A percentile compares a stretch with the other conserved stretches of the same genome.
phyloP scores from a whole-genome alignment of 2,888 invertebrate genomes.

The Cantharis nigra region DNA sequence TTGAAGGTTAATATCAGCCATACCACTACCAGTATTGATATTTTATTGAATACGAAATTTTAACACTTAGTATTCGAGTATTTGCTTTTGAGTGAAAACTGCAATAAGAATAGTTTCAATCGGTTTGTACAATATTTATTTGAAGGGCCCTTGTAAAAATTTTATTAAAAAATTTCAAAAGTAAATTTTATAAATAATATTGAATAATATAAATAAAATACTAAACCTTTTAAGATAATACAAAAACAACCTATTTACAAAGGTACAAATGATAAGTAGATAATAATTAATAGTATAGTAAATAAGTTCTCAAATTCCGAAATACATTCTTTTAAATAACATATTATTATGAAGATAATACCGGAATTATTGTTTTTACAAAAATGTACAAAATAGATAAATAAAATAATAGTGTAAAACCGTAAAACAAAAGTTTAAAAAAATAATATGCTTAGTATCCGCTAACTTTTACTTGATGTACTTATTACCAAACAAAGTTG shows the following conservation, averaged over 20 bases:
- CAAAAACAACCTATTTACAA: neutral
- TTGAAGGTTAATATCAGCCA: neutral
- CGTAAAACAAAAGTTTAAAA: too few relatives aligned
- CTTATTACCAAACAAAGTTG: too few relatives aligned
- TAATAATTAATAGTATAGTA: neutral
- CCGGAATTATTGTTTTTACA: too few relatives aligned
- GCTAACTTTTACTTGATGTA: too few relatives aligned
- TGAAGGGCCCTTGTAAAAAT: neutral
- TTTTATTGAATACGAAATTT: neutral
- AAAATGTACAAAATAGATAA: too few relatives aligned
- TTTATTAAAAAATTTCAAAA: neutral
- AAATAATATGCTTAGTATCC: too few relatives aligned
- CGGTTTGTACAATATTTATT: neutral
- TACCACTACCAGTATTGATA: neutral
- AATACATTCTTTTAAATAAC: too few relatives aligned
- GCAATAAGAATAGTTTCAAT: too few relatives aligned
- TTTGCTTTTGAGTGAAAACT: too few relatives aligned
- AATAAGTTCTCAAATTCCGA: neutral
- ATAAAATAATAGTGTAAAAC: too few relatives aligned
- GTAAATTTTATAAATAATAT: neutral
- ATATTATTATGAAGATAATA: too few relatives aligned
- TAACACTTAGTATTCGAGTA: neutral
- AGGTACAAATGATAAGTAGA: neutral
- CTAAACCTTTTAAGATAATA: neutral
- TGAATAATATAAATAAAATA: neutral